Base-by-base conservation (phyloP, 2,797 vertebrate species). In the Dendrocincla fuliginosa region DNA sequence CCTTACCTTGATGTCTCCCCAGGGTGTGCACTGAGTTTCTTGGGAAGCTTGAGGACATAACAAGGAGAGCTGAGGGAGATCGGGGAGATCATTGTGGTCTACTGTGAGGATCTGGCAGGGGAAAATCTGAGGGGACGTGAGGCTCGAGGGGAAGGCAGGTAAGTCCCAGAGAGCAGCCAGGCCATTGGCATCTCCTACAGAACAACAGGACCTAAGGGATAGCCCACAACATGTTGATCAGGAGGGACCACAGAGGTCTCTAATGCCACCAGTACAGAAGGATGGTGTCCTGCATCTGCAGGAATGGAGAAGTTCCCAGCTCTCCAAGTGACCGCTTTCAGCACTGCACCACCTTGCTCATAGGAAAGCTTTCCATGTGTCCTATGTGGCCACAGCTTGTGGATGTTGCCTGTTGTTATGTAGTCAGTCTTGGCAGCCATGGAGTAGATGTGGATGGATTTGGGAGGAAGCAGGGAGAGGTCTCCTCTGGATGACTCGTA, bases 151-250 rank as follows among this genome's bases (percentile, higher is more conserved):
- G 3, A 16, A 33, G n/a, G 12, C n/a, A 19, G 9, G 16, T 10
- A 68, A 17, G 28, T 63, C 41, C 27, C 8, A 1, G 13, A 6
- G 10, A 79, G 25, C 25, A 79, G 16, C 39, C 11, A 3, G 56
- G 13, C 15, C 24, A 20, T 37, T 14, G 20, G 6, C 16, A 3
- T 83, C 11, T 63, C n/a, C 37, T 93, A 28, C 23, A 64, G 23
- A 17, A 39, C 12, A 56, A 28, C 15, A 42, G 32, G 32, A 56
- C 23, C 28, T 24, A 20, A 30, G n/a, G 20, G 37, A 47, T 11
- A 49, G 4, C 11, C 33, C 17, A 16, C 3, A 6, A 24, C 22
- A 52, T 3, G 5, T 11, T 71, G 28, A 2, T 9, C 0, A 0
- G 23, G n/a, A 57, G 47, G n/a, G 25, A 35, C 25, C 0, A 1